Evolutionary conservation across 2,113 vertebrate species (phyloP).

Genomic region (Mobula birostris): DNA sequence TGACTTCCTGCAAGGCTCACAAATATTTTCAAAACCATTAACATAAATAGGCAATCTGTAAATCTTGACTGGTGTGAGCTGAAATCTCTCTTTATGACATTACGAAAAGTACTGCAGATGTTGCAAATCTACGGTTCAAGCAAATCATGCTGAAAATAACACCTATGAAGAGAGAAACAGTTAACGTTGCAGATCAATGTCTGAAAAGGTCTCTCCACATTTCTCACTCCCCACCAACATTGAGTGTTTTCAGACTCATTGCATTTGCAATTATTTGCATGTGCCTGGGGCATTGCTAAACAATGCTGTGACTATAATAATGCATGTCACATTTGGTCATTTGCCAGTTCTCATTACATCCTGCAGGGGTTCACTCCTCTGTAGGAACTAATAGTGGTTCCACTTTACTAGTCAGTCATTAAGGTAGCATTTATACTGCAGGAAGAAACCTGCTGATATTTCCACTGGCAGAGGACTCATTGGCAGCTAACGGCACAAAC

Average conservation of each 20-base stretch:
- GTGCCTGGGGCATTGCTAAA: neutral
- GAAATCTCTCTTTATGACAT: too few species aligned
- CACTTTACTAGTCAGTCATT: neutral
- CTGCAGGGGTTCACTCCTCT: neutral
- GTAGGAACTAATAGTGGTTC: neutral
- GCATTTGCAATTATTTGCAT: neutral
- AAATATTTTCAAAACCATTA: too few species aligned
- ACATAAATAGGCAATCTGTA: too few species aligned
- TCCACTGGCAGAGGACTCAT: neutral
- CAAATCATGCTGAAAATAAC: neutral
- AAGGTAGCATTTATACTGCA: neutral
- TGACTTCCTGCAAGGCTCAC: too few species aligned
- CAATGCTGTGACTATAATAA: neutral
- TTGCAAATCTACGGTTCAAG: neutral
- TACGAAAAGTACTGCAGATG: neutral
- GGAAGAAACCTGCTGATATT: neutral
- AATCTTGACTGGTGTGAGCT: too few species aligned
- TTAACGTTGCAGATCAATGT: neutral
- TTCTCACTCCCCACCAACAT: neutral
- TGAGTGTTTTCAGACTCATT: neutral
- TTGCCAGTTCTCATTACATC: neutral
- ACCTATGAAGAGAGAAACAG: neutral
- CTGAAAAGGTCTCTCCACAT: neutral
- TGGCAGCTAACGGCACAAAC: neutral
- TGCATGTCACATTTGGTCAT: neutral